These are phyloP conservation scores for Hippolais icterina DNA, from an alignment of 2,113 vertebrate species.

Conservation along the genomic window DNA sequence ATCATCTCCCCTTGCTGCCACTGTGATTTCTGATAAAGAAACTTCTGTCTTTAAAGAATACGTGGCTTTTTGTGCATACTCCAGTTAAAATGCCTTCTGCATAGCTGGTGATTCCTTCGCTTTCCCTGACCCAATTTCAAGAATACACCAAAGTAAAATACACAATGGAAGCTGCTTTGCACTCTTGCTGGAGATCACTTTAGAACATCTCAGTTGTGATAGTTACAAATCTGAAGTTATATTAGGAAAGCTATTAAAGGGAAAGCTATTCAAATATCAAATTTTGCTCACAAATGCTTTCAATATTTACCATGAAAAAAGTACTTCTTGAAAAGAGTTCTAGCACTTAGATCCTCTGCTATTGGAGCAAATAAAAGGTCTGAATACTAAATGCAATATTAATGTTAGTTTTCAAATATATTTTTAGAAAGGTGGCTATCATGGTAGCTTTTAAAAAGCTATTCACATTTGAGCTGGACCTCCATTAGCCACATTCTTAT, in stretches of 20 bases:
- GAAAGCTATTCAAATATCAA: neutral
- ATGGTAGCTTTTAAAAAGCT: neutral
- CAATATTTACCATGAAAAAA: neutral
- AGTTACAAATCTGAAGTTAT: neutral
- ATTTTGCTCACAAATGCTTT: neutral
- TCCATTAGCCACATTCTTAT: neutral
- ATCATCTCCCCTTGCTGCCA: neutral
- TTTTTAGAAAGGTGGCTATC: neutral
- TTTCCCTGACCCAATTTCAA: neutral
- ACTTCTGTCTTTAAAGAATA: neutral
- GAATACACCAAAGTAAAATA: neutral
- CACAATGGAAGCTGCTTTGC: neutral
- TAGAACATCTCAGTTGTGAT: neutral
- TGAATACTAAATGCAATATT: neutral
- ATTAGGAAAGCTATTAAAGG: neutral
- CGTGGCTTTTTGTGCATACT: neutral
- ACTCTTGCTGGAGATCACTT: neutral
- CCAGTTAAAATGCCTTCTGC: neutral
- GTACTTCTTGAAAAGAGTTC: neutral
- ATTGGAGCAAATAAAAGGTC: neutral
- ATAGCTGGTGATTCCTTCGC: neutral
- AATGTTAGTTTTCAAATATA: neutral
- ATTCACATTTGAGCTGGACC: neutral
- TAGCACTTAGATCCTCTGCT: neutral
- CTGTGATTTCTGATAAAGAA: neutral